These are phyloP conservation scores for Halictus ligatus DNA, from an alignment of 2,888 invertebrate genomes.

Conservation along the genomic window DNA sequence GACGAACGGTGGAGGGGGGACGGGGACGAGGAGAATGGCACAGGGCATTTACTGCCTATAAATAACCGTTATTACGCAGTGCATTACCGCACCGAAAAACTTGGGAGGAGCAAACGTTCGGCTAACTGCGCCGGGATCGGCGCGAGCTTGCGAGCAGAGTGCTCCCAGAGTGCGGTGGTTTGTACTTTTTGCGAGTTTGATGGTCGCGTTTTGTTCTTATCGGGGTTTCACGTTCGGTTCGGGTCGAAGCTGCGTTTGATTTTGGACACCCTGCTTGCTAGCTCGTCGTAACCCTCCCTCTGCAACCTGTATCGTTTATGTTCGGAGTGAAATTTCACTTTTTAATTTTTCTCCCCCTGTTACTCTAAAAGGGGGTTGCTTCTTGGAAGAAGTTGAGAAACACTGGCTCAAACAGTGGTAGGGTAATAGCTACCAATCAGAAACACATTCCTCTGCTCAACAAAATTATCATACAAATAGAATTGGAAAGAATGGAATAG, in stretches of 20 bases:
- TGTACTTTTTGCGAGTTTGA: background rate
- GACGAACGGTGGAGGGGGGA: constrained; percentile 8
- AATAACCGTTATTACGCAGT: constrained; percentile 71
- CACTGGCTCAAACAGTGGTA: too few relatives aligned
- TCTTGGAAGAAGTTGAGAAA: too few relatives aligned
- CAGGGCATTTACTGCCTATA: constrained; percentile 67
- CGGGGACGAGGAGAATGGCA: constrained; percentile 42
- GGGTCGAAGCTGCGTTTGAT: background rate
- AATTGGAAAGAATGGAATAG: too few relatives aligned
- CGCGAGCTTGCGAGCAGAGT: constrained; percentile 20
- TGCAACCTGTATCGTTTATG: background rate
- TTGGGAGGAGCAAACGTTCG: constrained; percentile 56
- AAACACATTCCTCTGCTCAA: too few relatives aligned
- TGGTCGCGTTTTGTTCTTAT: background rate
- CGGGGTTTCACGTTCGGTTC: background rate
- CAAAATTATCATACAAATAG: too few relatives aligned
- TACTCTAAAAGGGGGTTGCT: too few relatives aligned
- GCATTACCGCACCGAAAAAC: constrained; percentile 62
- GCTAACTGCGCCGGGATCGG: constrained; percentile 48
- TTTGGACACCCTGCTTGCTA: background rate
- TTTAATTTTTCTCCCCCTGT: too few relatives aligned
- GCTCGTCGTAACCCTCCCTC: background rate
- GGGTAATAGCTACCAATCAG: too few relatives aligned
- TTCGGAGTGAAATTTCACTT: too few relatives aligned
- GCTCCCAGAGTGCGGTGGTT: background rate